Evolutionary conservation across 2,113 vertebrate genomes (phyloP).

Genomic region (Neogobius melanostomus): DNA sequence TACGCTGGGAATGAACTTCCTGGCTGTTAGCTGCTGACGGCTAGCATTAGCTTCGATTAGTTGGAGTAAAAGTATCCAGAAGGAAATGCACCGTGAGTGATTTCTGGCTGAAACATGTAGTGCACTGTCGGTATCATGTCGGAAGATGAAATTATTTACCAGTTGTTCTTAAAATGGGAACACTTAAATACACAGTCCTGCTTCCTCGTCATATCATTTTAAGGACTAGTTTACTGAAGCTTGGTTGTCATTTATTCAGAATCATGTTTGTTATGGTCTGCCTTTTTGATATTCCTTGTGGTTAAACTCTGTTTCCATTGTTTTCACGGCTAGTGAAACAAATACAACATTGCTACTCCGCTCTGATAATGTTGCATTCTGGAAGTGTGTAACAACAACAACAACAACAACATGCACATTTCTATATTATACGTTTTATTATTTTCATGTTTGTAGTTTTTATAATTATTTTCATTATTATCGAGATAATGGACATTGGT

Average conservation of each 20-base stretch:
- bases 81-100: neutral
- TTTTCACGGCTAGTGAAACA: neutral
- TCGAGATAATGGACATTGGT: neutral
- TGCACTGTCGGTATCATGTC: neutral
- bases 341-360: neutral
- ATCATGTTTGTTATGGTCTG: neutral
- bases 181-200: neutral
- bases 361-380: too few species aligned
- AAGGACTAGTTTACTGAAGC: neutral
- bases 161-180: neutral
- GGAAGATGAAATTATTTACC: neutral
- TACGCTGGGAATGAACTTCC: constrained; percentile 43
- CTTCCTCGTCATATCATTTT: neutral
- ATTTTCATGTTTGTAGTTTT: too few species aligned
- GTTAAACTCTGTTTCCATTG: neutral
- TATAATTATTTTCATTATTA: too few species aligned
- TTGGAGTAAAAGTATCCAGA: constrained; percentile 22
- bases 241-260: neutral
- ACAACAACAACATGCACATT: too few species aligned
- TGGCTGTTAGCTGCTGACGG: constrained; percentile 51
- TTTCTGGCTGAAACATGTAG: neutral
- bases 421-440: too few species aligned
- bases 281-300: neutral
- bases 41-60: constrained; percentile 38
- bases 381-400: too few species aligned